Percentiles rank a stretch among this genome's conserved stretches.
Evolutionary conservation across 2,797 vertebrate genomes (phyloP).

Genomic region (Centropyge bicolor): DNA sequence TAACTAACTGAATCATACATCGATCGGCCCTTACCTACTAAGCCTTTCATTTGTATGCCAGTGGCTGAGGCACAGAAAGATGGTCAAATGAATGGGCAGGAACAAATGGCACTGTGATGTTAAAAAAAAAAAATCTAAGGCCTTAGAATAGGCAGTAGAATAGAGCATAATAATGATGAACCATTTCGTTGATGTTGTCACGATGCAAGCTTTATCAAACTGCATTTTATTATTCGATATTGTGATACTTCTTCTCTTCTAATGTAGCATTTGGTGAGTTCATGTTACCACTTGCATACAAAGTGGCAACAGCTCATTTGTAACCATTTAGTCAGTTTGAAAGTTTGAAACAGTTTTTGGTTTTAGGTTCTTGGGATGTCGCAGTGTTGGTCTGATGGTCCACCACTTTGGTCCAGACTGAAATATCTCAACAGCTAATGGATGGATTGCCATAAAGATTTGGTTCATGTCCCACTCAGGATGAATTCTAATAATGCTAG

Average conservation of each 20-base stretch:
- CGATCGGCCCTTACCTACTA: constrained; percentile 43
- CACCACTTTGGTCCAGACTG: neutral
- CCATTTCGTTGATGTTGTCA: neutral
- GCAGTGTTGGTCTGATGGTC: neutral
- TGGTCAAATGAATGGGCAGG: constrained; percentile 35
- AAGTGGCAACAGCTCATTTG: neutral
- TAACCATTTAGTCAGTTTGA: neutral
- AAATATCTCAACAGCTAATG: neutral
- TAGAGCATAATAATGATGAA: neutral
- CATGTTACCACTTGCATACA: neutral
- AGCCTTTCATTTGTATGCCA: constrained; percentile 58
- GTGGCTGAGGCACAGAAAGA: constrained; percentile 23
- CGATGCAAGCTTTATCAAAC: neutral
- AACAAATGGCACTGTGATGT: constrained; percentile 29
- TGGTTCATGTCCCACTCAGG: neutral
- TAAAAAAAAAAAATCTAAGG: constrained; percentile 2
- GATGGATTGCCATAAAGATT: neutral
- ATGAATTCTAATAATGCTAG: neutral
- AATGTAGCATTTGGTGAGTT: neutral
- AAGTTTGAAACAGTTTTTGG: neutral
- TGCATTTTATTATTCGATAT: neutral
- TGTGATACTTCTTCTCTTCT: neutral
- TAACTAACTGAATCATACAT: constrained; percentile 63
- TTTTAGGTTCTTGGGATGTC: neutral
- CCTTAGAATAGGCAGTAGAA: constrained; percentile 1